A percentile compares a stretch with the other conserved stretches of the same genome.
Evolutionary conservation across 2,797 vertebrate genomes (phyloP).

Genomic region (Gastrophryne carolinensis): DNA sequence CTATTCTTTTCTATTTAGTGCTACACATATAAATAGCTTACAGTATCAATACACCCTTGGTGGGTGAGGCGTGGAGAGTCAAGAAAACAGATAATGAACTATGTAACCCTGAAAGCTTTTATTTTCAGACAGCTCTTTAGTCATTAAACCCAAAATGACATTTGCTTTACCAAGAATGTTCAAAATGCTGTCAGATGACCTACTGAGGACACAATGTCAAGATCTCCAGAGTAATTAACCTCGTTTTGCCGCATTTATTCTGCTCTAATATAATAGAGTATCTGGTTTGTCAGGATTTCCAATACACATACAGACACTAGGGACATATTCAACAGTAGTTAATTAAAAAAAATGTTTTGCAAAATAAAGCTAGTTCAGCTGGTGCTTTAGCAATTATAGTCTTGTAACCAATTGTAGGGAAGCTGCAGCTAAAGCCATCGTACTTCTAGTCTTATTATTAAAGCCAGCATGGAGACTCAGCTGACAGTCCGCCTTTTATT

Average conservation of each 20-base stretch:
- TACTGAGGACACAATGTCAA: not conserved
- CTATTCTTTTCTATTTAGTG: no score
- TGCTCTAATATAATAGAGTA: not conserved
- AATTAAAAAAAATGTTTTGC: not conserved
- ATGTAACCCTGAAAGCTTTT: not conserved
- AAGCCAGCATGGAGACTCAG: slow-evolving; percentile 21
- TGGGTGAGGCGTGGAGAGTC: not conserved
- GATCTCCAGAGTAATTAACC: not conserved
- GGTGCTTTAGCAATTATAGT: slow-evolving; percentile 21
- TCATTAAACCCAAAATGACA: slow-evolving; percentile 1
- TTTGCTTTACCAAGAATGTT: not conserved
- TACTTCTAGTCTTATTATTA: slow-evolving; percentile 26
- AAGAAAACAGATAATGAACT: not conserved
- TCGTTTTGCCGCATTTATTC: not conserved
- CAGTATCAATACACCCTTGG: not conserved
- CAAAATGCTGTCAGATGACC: not conserved
- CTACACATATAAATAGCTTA: not conserved
- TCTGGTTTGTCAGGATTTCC: not conserved
- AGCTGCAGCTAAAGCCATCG: slow-evolving; percentile 23
- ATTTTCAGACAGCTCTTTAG: not conserved
- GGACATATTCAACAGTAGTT: not conserved
- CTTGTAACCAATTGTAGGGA: not conserved
- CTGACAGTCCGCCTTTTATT: slow-evolving; percentile 17
- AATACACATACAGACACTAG: not conserved
- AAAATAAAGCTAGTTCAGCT: slow-evolving; percentile 21